Evolutionary conservation across 1,140 invertebrate species (phyloP).

Genomic region (Heliconius nattereri): DNA sequence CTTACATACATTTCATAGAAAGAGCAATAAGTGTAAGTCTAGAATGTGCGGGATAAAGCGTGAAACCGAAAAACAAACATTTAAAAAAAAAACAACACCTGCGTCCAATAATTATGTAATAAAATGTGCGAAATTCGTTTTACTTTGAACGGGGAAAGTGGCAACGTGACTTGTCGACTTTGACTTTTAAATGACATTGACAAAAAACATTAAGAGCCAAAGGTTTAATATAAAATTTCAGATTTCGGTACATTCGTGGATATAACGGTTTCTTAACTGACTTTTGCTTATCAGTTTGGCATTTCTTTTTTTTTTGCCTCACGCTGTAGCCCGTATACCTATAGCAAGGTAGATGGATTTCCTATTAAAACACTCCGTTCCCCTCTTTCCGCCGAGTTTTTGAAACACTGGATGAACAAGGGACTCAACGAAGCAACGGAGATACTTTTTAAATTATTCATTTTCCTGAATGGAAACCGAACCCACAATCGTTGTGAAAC

Average conservation of each 20-base stretch:
- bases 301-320: background rate
- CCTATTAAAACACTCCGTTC: no score
- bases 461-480: background rate
- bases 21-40: no score
- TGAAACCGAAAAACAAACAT: no score
- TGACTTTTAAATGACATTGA: conserved; percentile 60
- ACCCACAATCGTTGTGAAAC: background rate
- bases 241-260: conserved; percentile 25
- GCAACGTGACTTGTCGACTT: conserved; percentile 45
- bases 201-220: conserved; percentile 35
- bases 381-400: no score
- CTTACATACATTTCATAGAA: no score
- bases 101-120: background rate
- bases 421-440: no score
- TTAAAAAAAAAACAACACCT: no score
- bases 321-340: background rate
- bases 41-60: no score
- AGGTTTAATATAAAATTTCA: conserved; percentile 32
- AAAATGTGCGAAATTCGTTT: conserved; percentile 23
- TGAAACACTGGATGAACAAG: no score
- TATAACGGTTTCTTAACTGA: background rate
- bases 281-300: background rate
- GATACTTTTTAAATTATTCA: no score
- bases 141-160: conserved; percentile 46
- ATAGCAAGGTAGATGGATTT: no score